These are phyloP conservation scores for Phoeniculus purpureus DNA, from an alignment of 2,797 vertebrate genomes.

Conservation along the genomic window DNA sequence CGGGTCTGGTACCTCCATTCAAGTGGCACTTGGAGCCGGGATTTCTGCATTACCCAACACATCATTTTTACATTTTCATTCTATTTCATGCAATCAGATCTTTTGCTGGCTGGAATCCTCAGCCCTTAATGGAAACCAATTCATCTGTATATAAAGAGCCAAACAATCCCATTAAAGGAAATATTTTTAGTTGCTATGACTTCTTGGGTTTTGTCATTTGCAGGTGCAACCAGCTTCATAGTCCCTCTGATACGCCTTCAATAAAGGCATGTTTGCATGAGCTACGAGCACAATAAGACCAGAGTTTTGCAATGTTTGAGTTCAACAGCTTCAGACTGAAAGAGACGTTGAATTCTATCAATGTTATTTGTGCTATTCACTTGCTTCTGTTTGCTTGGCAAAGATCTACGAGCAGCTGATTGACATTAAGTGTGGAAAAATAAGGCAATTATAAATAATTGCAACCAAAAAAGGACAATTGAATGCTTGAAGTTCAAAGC, in stretches of 20 bases:
- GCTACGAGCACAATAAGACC: neutral
- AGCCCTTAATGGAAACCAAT: neutral
- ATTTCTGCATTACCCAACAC: neutral
- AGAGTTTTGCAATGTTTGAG: neutral
- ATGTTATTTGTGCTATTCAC: neutral
- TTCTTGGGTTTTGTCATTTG: neutral
- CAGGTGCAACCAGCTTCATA: neutral
- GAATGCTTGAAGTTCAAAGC: neutral
- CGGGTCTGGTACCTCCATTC: neutral
- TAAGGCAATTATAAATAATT: neutral
- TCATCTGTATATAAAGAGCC: neutral
- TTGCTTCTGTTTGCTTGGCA: neutral
- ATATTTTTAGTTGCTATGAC: neutral
- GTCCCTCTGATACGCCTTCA: neutral
- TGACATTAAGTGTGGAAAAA: neutral
- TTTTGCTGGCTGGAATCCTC: neutral
- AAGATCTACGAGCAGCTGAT: neutral
- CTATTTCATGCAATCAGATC: neutral
- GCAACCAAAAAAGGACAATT: neutral
- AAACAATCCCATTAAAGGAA: neutral
- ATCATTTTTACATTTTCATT: neutral
- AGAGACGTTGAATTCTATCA: neutral
- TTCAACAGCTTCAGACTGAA: neutral
- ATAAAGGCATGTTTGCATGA: neutral
- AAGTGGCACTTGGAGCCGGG: neutral